These are phyloP conservation scores for Rhinophrynus dorsalis DNA, from an alignment of 2,797 vertebrate species.

Conservation along the genomic window DNA sequence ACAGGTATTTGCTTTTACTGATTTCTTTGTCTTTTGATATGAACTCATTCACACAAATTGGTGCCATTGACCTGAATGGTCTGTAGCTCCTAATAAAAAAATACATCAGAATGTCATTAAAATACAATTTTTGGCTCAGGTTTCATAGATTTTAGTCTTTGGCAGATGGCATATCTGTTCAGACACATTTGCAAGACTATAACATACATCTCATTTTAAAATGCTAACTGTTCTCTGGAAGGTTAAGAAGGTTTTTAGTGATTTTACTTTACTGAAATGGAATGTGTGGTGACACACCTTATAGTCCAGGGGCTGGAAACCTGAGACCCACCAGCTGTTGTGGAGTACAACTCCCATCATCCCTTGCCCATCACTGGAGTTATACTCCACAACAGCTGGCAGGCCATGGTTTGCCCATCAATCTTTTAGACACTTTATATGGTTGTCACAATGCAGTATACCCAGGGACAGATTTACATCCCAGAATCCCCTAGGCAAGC, in stretches of 20 bases:
- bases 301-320: no score
- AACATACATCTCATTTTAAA: constrained; percentile 20
- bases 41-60: background rate
- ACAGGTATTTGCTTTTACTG: no score
- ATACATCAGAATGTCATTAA: constrained; percentile 15
- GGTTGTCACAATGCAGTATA: no score
- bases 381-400: no score
- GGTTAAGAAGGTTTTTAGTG: background rate
- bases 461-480: no score
- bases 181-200: constrained; percentile 12
- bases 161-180: constrained; percentile 22
- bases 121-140: constrained; percentile 9
- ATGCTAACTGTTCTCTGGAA: background rate
- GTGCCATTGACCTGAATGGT: background rate
- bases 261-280: background rate
- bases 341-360: no score
- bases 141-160: background rate
- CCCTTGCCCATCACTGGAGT: no score
- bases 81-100: background rate
- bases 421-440: no score
- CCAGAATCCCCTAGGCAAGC: no score
- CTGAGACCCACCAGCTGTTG: no score
- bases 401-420: no score
- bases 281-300: no score
- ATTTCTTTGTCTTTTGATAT: background rate